A percentile compares a stretch with the other conserved stretches of the same genome.
Conservation (phyloP, 2,888 invertebrate genomes). For the Subacronicta megacephala region DNA sequence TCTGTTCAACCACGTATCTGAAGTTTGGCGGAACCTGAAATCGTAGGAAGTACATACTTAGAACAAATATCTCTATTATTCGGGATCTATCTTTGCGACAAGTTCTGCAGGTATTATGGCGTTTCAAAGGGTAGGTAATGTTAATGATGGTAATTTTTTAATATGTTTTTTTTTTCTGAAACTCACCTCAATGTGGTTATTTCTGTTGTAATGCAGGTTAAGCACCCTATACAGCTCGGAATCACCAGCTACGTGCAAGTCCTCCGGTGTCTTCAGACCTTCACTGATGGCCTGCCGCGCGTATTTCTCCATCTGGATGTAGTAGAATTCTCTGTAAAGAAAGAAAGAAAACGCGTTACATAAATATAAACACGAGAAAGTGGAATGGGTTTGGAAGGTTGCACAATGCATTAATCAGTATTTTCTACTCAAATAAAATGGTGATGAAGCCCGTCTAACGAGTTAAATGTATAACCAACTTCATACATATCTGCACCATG, state of each 20-base stretch:
- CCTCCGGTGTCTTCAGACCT: slow-evolving; percentile 97
- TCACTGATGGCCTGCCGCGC: slow-evolving; percentile 99
- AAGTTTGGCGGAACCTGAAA: slow-evolving; percentile 98
- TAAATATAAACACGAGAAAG: slow-evolving; percentile 3
- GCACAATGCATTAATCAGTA: slow-evolving; percentile 13
- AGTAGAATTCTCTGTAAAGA: slow-evolving; percentile 98
- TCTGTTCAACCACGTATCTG: slow-evolving; percentile 99
- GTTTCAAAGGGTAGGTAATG: no score
- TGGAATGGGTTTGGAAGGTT: neutral
- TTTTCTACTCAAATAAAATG: slow-evolving; percentile 33
- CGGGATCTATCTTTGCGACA: neutral
- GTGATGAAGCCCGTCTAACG: slow-evolving; percentile 40
- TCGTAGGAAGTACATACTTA: slow-evolving; percentile 43
- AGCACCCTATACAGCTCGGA: slow-evolving; percentile 99
- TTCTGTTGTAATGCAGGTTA: slow-evolving; percentile 99
- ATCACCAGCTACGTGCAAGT: slow-evolving; percentile 97
- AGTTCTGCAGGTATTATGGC: neutral
- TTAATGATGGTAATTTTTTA: no score
- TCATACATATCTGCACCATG: slow-evolving; percentile 72
- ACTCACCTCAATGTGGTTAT: slow-evolving; percentile 98
- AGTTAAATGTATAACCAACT: slow-evolving; percentile 44
- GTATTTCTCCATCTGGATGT: slow-evolving; percentile 99
- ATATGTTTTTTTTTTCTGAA: no score
- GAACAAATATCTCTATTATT: neutral
- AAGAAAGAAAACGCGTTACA: slow-evolving; percentile 45